A percentile compares a stretch with the other conserved stretches of the same genome.
Evolutionary conservation across 2,888 invertebrate species (phyloP).

Genomic region (Hypsopygia costalis): DNA sequence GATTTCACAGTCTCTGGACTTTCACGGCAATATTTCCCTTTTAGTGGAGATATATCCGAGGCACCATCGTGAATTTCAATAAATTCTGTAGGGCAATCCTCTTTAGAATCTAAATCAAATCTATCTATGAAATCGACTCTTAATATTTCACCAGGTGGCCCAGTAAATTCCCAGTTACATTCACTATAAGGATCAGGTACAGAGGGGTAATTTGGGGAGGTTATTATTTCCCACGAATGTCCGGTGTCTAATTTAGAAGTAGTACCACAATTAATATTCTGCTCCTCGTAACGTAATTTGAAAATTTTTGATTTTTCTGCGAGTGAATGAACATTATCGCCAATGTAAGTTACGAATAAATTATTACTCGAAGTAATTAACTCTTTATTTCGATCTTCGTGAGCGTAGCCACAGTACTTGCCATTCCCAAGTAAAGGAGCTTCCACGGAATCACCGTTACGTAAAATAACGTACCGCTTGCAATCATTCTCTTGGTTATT

Average conservation of each 20-base stretch:
- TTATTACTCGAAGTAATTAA: constrained; percentile 83
- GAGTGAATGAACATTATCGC: constrained; percentile 8
- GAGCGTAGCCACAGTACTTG: constrained; percentile 84
- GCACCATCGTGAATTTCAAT: constrained; percentile 93
- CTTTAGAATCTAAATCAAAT: constrained; percentile 82
- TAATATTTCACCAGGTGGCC: constrained; percentile 86
- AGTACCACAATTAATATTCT: constrained; percentile 85
- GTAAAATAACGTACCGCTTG: constrained; percentile 73
- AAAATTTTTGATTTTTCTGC: constrained; percentile 46
- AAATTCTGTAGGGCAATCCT: constrained; percentile 76
- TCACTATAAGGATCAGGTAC: constrained; percentile 89
- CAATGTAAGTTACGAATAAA: constrained; percentile 42
- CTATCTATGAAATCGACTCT: constrained; percentile 87
- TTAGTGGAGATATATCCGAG: constrained; percentile 82
- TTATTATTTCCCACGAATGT: constrained; percentile 78
- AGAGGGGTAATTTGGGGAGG: constrained; percentile 90
- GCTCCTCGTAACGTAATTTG: constrained; percentile 80
- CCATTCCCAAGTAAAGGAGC: constrained; percentile 88
- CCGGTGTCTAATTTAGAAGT: constrained; percentile 75
- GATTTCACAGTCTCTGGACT: constrained; percentile 82
- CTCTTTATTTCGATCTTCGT: constrained; percentile 42
- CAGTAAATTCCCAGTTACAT: constrained; percentile 90
- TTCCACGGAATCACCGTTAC: constrained; percentile 85
- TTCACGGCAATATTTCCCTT: constrained; percentile 84
- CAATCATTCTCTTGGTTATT: constrained; percentile 57